A percentile compares a stretch with the other conserved stretches of the same genome.
Evolutionary conservation across 2,797 vertebrate genomes (phyloP).

Genomic region (Zalophus californianus): DNA sequence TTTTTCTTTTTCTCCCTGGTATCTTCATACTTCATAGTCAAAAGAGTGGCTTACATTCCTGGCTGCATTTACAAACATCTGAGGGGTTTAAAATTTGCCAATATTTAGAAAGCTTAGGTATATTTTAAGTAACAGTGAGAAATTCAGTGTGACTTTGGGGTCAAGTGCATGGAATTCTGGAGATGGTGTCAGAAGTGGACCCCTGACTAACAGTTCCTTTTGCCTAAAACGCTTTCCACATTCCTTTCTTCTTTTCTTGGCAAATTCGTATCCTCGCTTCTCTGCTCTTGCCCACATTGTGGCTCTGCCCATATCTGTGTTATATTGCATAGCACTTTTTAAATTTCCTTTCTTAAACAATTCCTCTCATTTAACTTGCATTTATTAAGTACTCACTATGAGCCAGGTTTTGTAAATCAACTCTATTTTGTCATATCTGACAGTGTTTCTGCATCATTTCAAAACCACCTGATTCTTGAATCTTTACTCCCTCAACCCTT

Average conservation of each 20-base stretch:
- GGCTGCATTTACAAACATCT: neutral
- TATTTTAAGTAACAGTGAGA: neutral
- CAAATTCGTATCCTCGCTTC: neutral
- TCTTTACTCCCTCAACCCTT: neutral
- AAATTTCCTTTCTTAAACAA: neutral
- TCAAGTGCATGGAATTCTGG: neutral
- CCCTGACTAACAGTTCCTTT: neutral
- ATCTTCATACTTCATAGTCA: neutral
- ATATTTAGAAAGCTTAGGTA: neutral
- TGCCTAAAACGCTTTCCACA: neutral
- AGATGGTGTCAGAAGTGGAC: neutral
- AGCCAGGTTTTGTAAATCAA: neutral
- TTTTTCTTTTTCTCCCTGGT: neutral
- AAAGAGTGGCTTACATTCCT: neutral
- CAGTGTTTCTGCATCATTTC: neutral
- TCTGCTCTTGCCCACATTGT: neutral
- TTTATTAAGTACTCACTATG: neutral
- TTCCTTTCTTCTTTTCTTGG: neutral
- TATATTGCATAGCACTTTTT: neutral
- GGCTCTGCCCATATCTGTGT: neutral
- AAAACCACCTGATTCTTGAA: neutral
- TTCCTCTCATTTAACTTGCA: neutral
- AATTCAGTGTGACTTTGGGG: neutral
- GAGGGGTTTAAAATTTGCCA: neutral
- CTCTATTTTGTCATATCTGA: neutral